Percentiles rank a stretch among this genome's conserved stretches.
These are phyloP conservation scores for Limnephilus lunatus DNA, from an alignment of 2,888 invertebrate genomes.

Conservation along the genomic window DNA sequence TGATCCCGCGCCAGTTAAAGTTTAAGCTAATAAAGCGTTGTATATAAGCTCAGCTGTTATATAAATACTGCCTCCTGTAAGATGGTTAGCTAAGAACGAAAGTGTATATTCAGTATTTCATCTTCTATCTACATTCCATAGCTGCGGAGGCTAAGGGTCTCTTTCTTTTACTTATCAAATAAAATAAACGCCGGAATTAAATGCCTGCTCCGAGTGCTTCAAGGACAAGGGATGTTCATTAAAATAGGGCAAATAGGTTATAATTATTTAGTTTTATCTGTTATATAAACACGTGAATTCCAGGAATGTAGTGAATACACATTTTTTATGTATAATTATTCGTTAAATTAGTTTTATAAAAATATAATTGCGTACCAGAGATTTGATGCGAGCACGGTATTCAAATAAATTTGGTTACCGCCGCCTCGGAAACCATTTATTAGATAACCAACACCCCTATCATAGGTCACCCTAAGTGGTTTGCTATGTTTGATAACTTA, in stretches of 20 bases:
- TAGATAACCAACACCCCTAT: no score
- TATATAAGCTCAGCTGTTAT: not conserved
- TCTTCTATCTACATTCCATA: not conserved
- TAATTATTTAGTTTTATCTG: not conserved
- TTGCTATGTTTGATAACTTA: no score
- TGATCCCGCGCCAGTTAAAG: constrained; percentile 9
- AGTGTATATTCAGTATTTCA: constrained; percentile 25
- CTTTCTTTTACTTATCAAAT: constrained; percentile 60
- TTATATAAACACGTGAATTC: not conserved
- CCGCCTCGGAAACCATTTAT: no score
- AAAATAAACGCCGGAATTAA: constrained; percentile 50
- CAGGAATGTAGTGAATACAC: not conserved
- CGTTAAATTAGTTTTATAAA: not conserved
- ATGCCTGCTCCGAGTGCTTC: not conserved
- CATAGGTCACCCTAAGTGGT: no score
- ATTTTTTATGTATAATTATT: not conserved
- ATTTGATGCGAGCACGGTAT: no score
- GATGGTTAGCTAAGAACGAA: constrained; percentile 15
- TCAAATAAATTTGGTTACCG: no score
- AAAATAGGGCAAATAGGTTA: not conserved
- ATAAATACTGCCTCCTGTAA: not conserved
- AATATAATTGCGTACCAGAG: not conserved
- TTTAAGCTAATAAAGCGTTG: constrained; percentile 23
- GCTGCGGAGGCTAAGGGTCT: not conserved
- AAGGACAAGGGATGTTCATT: not conserved